phyloP scores from a whole-genome alignment of 2,797 vertebrate species.

The Syndactyla subalaris region DNA sequence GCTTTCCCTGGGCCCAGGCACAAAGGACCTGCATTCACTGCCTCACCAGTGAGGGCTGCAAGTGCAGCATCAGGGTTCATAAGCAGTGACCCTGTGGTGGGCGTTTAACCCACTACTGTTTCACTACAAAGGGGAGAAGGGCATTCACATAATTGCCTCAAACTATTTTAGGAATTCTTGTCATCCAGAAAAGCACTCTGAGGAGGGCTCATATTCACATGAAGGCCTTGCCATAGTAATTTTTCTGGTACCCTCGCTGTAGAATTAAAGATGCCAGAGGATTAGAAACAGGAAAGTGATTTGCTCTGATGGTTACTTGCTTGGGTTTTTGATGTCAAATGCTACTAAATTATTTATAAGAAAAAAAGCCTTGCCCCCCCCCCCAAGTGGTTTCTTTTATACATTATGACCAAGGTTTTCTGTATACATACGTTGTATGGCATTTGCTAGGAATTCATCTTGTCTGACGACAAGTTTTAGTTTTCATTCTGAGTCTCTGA shows the following conservation, averaged over 20 bases:
- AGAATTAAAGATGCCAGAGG: not conserved
- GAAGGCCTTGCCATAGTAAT: not conserved
- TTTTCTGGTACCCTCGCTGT: not conserved
- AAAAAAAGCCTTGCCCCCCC: fast-evolving
- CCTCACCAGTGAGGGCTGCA: fast-evolving
- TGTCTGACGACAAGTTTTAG: not conserved
- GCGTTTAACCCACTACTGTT: not conserved
- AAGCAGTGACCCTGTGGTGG: not conserved
- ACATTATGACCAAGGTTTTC: not conserved
- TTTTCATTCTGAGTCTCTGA: not conserved
- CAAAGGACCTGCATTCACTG: fast-evolving
- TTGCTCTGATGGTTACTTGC: not conserved
- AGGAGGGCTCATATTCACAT: not conserved
- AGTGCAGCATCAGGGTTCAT: fast-evolving
- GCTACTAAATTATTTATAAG: not conserved
- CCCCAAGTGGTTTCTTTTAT: not conserved
- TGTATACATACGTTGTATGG: not conserved
- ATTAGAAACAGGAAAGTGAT: not conserved
- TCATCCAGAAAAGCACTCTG: not conserved
- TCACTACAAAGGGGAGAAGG: not conserved
- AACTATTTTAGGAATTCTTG: not conserved
- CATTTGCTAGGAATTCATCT: not conserved
- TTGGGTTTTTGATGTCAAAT: not conserved
- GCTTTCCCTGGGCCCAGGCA: not conserved
- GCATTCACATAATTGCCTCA: not conserved